Evolutionary conservation across 2,797 vertebrate genomes (phyloP).

Genomic region (Anguilla pacifica): DNA sequence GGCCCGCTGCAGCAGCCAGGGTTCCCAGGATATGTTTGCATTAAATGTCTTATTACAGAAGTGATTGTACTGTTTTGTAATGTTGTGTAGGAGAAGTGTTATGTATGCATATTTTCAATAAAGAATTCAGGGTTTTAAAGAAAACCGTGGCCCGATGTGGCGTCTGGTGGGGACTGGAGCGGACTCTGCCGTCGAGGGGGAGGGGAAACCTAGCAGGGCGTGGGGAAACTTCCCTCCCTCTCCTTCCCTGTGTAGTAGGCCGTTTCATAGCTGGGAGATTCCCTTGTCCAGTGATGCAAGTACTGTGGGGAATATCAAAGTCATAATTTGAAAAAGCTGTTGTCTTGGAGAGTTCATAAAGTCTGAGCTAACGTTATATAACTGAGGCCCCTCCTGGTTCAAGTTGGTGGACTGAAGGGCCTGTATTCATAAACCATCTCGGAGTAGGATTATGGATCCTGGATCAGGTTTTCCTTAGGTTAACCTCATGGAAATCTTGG

Average conservation of each 20-base stretch:
- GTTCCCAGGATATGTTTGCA: slow-evolving; percentile 54
- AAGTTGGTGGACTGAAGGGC: background rate
- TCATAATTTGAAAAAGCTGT: background rate
- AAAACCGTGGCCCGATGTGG: slow-evolving; percentile 42
- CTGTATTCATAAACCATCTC: too few relatives aligned
- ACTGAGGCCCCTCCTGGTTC: background rate
- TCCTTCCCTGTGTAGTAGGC: background rate
- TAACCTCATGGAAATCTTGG: too few relatives aligned
- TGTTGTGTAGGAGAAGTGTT: slow-evolving; percentile 60
- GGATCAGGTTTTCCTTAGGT: too few relatives aligned
- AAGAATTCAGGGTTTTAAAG: slow-evolving; percentile 72
- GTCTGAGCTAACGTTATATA: background rate
- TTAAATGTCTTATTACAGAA: slow-evolving; percentile 61
- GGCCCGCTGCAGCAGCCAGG: slow-evolving; percentile 49
- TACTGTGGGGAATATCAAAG: background rate
- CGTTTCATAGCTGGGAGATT: background rate
- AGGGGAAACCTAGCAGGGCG: background rate
- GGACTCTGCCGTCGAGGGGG: background rate
- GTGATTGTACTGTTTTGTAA: slow-evolving; percentile 66
- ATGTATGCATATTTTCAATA: slow-evolving; percentile 66
- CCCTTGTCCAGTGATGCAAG: background rate
- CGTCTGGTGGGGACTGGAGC: background rate
- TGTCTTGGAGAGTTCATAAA: background rate
- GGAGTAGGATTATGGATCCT: too few relatives aligned
- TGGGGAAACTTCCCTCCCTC: background rate